These are phyloP conservation scores for Drosophila rubida DNA, from an alignment of 2,888 invertebrate genomes.

Conservation along the genomic window DNA sequence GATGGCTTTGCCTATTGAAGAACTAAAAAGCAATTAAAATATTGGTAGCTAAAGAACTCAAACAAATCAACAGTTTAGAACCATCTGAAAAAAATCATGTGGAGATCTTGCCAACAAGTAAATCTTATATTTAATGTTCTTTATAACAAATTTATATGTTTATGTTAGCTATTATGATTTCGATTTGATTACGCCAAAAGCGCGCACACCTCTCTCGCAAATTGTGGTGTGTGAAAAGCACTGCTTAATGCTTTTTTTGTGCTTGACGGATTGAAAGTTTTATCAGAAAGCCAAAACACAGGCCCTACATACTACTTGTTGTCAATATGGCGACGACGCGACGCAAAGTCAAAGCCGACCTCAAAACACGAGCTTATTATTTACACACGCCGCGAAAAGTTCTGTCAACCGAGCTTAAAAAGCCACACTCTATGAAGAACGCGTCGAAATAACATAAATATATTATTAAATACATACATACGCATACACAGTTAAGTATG, in stretches of 20 bases:
- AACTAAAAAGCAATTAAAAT: too few relatives aligned
- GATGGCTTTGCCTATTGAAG: too few relatives aligned
- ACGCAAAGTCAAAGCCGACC: conserved; percentile 8
- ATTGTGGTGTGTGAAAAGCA: conserved; percentile 51
- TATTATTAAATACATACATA: neutral
- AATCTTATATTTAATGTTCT: neutral
- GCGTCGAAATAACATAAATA: neutral
- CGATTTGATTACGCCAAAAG: conserved; percentile 24
- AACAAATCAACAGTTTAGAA: too few relatives aligned
- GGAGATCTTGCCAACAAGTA: neutral
- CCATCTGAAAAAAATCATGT: neutral
- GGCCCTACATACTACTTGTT: conserved; percentile 14
- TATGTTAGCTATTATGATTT: neutral
- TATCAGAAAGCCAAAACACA: conserved; percentile 62
- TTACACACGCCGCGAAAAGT: conserved; percentile 31
- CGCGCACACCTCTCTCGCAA: conserved; percentile 24
- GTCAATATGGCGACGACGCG: neutral
- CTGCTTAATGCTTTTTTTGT: conserved; percentile 71
- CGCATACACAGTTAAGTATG: neutral
- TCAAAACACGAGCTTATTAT: conserved; percentile 49
- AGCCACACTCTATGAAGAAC: conserved; percentile 24
- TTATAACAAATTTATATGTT: neutral
- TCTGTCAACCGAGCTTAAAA: conserved; percentile 43
- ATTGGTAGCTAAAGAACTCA: too few relatives aligned
- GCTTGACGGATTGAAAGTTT: conserved; percentile 71